phyloP scores from a whole-genome alignment of 2,113 vertebrate species.

The Benitochromis conjunctus region DNA sequence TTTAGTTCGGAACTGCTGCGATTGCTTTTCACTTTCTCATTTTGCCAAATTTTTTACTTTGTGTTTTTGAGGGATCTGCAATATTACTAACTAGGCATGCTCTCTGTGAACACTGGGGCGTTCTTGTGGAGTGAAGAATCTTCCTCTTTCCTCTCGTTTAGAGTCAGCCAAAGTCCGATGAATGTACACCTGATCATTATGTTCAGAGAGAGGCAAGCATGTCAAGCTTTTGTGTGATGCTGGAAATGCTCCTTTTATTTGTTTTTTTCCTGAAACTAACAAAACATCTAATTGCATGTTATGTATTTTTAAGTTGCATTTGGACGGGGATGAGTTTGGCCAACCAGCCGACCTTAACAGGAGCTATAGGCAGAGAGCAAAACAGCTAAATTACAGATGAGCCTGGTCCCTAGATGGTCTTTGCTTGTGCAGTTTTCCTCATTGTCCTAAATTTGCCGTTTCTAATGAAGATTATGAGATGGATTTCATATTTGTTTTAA shows the following conservation, averaged over 20 bases:
- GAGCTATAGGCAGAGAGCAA: constrained; percentile 36
- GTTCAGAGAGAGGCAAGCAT: constrained; percentile 71
- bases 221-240: constrained; percentile 46
- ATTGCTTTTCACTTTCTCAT: neutral
- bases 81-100: constrained; percentile 40
- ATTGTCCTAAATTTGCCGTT: neutral
- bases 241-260: constrained; percentile 4
- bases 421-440: neutral
- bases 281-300: constrained; percentile 63
- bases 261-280: constrained; percentile 20
- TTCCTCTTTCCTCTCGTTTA: constrained; percentile 55
- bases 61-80: neutral
- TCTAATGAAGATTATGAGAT: neutral
- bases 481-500: neutral
- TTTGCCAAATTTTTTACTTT: neutral
- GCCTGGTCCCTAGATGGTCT: neutral
- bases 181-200: constrained; percentile 72
- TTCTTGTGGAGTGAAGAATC: neutral
- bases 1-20: neutral
- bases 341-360: neutral
- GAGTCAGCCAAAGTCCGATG: constrained; percentile 63
- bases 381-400: constrained; percentile 3
- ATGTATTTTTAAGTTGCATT: constrained; percentile 30
- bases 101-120: neutral
- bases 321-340: neutral